These are phyloP conservation scores for Trachymyrmex septentrionalis DNA, from an alignment of 1,140 invertebrate genomes.

Conservation along the genomic window DNA sequence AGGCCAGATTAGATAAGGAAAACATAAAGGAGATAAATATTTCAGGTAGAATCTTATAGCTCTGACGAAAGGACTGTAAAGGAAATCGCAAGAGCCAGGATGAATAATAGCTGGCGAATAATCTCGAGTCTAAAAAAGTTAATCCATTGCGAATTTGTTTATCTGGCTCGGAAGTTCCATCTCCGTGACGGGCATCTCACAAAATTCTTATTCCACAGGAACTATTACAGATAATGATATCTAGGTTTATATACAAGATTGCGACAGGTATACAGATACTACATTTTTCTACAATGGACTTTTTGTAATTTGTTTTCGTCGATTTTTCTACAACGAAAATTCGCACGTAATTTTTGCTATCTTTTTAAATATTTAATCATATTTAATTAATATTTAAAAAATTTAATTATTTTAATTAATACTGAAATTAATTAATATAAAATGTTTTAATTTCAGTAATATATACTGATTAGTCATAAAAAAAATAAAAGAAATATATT, in stretches of 20 bases:
- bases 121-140: conserved; percentile 30
- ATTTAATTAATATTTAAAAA: too few relatives aligned
- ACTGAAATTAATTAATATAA: background rate
- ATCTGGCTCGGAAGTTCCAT: conserved; percentile 54
- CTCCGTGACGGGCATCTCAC: conserved; percentile 51
- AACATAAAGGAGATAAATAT: conserved; percentile 51
- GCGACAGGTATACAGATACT: background rate
- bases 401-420: background rate
- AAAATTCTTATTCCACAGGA: conserved; percentile 36
- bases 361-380: background rate
- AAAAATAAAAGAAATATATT: conserved; percentile 4
- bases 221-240: conserved; percentile 44
- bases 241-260: background rate
- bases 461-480: background rate
- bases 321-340: background rate
- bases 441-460: background rate
- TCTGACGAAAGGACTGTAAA: conserved; percentile 50
- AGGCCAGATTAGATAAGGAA: conserved; percentile 49
- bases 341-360: background rate
- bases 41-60: conserved; percentile 15
- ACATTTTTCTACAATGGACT: background rate
- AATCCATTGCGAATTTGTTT: conserved; percentile 50
- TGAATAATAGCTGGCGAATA: conserved; percentile 47
- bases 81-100: conserved; percentile 29
- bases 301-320: background rate